A percentile compares a stretch with the other conserved stretches of the same genome.
These are phyloP conservation scores for Microctenopoma stevenorrisi DNA, from an alignment of 2,797 vertebrate species.

Conservation along the genomic window DNA sequence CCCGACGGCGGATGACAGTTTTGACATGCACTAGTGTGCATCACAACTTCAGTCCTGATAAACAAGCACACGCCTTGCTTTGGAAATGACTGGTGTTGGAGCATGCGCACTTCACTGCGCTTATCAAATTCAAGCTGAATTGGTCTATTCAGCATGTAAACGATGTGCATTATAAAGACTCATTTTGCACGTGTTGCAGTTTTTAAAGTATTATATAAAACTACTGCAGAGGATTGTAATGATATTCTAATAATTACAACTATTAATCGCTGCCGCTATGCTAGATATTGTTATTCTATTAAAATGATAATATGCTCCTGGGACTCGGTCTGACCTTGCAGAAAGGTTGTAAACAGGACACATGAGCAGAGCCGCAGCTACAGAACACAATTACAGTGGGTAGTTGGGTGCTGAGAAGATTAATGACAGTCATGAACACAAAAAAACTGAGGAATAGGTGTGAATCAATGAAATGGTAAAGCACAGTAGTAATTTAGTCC, in stretches of 20 bases:
- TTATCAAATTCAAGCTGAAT: conserved; percentile 22
- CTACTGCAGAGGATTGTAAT: neutral
- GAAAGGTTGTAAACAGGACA: conserved; percentile 8
- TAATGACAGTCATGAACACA: conserved; percentile 1
- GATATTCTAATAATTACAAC: neutral
- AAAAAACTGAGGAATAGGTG: neutral
- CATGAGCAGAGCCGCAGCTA: neutral
- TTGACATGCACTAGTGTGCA: conserved; percentile 23
- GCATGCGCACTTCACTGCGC: conserved; percentile 28
- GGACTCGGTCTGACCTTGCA: conserved; percentile 11
- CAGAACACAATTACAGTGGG: neutral
- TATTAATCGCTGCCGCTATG: neutral
- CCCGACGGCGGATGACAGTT: conserved; percentile 42
- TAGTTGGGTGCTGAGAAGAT: neutral
- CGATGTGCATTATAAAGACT: conserved; percentile 15
- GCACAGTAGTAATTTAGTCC: neutral
- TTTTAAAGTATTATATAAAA: conserved; percentile 5
- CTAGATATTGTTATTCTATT: conserved; percentile 11
- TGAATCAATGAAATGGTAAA: neutral
- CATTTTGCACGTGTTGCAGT: neutral
- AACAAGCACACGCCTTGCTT: conserved; percentile 22
- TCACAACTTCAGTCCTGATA: conserved; percentile 17
- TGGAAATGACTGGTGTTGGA: conserved; percentile 24
- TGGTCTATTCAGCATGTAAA: conserved; percentile 27
- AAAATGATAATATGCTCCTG: conserved; percentile 32